These are phyloP conservation scores for Platycheirus rosarum DNA, from an alignment of 2,888 invertebrate genomes.

Conservation along the genomic window DNA sequence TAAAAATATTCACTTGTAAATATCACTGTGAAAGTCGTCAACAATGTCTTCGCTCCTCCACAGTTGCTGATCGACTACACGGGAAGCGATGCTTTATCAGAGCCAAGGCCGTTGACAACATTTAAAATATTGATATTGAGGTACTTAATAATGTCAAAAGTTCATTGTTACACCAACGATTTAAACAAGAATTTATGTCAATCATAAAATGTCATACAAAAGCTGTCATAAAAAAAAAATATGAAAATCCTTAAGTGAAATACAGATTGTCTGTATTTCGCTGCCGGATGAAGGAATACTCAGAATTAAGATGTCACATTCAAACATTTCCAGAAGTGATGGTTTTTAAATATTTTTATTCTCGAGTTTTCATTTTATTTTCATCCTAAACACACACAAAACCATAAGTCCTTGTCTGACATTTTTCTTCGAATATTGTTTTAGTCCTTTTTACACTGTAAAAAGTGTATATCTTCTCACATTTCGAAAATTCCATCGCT, in stretches of 20 bases:
- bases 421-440: conserved; percentile 1
- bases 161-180: background rate
- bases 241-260: background rate
- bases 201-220: background rate
- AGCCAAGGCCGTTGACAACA: no score
- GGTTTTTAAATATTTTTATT: background rate
- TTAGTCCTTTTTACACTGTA: background rate
- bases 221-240: background rate
- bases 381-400: background rate
- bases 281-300: background rate
- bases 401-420: background rate
- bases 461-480: background rate
- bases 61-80: no score
- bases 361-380: background rate
- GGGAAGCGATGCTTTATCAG: no score
- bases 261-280: background rate
- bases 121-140: no score
- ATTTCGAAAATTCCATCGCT: background rate
- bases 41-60: no score
- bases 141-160: background rate
- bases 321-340: conserved; percentile 20
- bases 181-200: background rate
- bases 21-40: no score
- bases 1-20: no score
- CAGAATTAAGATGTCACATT: conserved; percentile 18